Conservation (phyloP, 2,113 vertebrate genomes). For the Theristicus caerulescens region DNA sequence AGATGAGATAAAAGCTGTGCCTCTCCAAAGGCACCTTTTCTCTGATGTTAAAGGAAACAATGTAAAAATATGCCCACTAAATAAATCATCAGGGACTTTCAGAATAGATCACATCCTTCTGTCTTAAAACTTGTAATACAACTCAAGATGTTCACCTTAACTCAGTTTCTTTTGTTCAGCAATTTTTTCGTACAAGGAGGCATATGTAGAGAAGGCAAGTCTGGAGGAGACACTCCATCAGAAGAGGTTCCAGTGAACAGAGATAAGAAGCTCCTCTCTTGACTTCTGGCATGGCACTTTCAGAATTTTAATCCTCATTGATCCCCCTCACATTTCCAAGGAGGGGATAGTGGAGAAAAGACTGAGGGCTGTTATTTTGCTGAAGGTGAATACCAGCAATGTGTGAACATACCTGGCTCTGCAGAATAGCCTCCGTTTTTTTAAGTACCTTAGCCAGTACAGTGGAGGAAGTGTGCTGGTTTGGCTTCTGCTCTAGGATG, state of each 20-base stretch:
- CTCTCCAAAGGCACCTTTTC: constrained; percentile 44
- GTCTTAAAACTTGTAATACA: constrained; percentile 57
- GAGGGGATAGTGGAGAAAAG: background rate
- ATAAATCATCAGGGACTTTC: constrained; percentile 62
- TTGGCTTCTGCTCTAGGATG: background rate
- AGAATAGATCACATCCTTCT: constrained; percentile 18
- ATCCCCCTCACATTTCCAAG: background rate
- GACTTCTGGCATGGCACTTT: background rate
- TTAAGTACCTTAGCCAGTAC: background rate
- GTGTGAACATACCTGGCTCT: background rate
- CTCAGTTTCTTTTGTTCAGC: constrained; percentile 41
- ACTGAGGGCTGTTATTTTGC: background rate
- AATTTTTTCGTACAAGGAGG: background rate
- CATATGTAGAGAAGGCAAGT: background rate
- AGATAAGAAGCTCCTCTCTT: background rate
- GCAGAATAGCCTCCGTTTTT: background rate
- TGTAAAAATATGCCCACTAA: constrained; percentile 64
- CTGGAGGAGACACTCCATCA: background rate
- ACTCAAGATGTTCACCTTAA: constrained; percentile 18
- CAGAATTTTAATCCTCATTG: background rate
- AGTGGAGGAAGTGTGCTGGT: background rate
- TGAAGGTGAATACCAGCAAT: background rate
- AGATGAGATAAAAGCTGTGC: constrained; percentile 28
- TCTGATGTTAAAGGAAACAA: constrained; percentile 60
- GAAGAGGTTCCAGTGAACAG: background rate